Evolutionary conservation across 37 sponge, comb jelly and placozoan genomes (phyloP), one percentile per base, ranked within the genome.

Genomic region (Mnemiopsis leidyi): DNA sequence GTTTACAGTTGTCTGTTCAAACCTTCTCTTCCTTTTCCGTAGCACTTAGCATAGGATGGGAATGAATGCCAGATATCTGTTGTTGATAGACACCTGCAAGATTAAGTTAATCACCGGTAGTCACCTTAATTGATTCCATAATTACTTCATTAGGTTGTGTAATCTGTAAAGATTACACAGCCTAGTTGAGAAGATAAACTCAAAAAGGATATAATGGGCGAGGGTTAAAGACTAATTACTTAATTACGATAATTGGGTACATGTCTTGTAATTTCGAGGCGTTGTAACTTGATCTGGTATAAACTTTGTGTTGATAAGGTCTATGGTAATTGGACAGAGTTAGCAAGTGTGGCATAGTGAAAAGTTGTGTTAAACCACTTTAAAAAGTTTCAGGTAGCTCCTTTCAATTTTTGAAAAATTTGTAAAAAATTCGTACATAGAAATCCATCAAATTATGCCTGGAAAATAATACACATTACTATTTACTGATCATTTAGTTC

Each of bases 1-100:
- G n/a, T n/a, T n/a, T n/a, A n/a, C n/a, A n/a, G n/a, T n/a, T n/a
- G 75, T 71, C 30, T 23, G 75, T 29, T 20, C 82, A 33, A 5
- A 82, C 82, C 82, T 34, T 82, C 5, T 82, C 36, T 34, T 82
- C 82, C 23, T 82, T 82, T 5, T 13, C 37, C 2, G 36, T 35
- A 3, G 38, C 3, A 29, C 31, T 20, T 34, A 82, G 23, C 23
- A 33, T 82, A 34, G 82, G 82, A 30, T 82, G 82, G 2, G 82
- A 82, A 37, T 35, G 30, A 82, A 34, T 82, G 13, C 82, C 82
- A 23, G 82, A 35, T 23, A 82, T 35, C 38, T 82, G 82, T 30
- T 82, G 82, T 35, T 29, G 82, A 23, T 82, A 82, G 21, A 34
- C 82, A 1, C 82, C 82, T 82, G 82, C 20, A 13, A 21, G 68